Evolutionary conservation across 2,113 vertebrate species (phyloP).

Genomic region (Saguinus midas): DNA sequence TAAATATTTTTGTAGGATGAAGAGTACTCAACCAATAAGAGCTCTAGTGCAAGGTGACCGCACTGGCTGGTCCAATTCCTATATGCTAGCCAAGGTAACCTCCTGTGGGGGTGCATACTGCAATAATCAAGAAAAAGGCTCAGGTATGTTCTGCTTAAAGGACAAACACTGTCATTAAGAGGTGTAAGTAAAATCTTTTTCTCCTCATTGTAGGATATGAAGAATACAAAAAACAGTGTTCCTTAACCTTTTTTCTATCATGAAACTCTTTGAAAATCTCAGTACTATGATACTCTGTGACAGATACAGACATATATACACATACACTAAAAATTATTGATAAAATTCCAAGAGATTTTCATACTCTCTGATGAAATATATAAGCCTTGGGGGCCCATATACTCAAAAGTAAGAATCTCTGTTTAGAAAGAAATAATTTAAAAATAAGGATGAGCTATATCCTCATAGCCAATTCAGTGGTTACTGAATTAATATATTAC

Average conservation of each 20-base stretch:
- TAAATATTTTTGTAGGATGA: not conserved
- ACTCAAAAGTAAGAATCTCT: not conserved
- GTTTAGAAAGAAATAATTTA: not conserved
- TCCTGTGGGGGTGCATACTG: not conserved
- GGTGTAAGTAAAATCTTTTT: not conserved
- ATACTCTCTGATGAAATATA: not conserved
- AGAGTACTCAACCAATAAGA: not conserved
- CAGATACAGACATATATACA: not conserved
- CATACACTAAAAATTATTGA: fast-evolving
- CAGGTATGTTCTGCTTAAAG: not conserved
- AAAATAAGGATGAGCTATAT: not conserved
- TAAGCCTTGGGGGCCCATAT: not conserved
- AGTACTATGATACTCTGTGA: not conserved
- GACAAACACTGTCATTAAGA: not conserved
- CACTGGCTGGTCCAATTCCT: no score
- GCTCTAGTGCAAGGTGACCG: no score
- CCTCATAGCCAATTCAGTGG: not conserved
- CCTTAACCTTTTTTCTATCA: not conserved
- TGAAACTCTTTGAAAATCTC: not conserved
- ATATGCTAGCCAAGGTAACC: no score
- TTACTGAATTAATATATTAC: not conserved
- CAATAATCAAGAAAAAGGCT: not conserved
- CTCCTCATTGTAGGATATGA: not conserved
- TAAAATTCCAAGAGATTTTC: not conserved
- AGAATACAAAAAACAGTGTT: not conserved